Evolutionary conservation across 2,113 vertebrate species (phyloP).

Genomic region (Thinocorus orbignyianus): DNA sequence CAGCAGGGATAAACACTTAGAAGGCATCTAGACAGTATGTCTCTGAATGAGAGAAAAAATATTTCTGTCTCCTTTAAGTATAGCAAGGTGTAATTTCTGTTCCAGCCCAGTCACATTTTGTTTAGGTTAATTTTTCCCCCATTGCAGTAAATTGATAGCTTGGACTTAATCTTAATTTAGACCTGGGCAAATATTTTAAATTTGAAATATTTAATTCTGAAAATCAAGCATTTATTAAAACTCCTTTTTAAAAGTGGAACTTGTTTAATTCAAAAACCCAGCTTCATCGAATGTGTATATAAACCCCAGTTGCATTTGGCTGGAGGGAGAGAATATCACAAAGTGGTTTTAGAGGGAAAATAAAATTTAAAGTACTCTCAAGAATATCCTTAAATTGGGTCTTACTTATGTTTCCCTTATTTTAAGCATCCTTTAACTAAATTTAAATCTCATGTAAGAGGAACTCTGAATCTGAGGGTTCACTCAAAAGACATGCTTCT

Average conservation of each 20-base stretch:
- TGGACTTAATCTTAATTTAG: not conserved
- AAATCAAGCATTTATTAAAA: not conserved
- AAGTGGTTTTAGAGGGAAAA: not conserved
- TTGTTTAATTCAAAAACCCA: not conserved
- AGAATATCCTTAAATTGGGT: not conserved
- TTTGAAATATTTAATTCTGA: not conserved
- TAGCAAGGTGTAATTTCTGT: not conserved
- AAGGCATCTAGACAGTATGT: not conserved
- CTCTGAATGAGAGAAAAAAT: not conserved
- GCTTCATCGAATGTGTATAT: rapidly evolving
- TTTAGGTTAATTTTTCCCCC: not conserved
- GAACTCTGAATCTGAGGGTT: not conserved
- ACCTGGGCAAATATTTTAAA: not conserved
- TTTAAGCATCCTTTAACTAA: not conserved
- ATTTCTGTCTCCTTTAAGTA: not conserved
- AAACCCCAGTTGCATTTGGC: not conserved
- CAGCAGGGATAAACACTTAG: not conserved
- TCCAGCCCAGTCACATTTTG: not conserved
- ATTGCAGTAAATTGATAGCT: not conserved
- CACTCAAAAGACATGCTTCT: not conserved
- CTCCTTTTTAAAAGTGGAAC: not conserved
- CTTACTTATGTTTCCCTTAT: not conserved
- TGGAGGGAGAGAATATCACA: not conserved
- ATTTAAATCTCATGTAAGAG: not conserved
- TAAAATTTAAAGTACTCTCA: not conserved